These are phyloP conservation scores for Xylophagus ater DNA, from an alignment of 2,888 invertebrate species.

Conservation along the genomic window DNA sequence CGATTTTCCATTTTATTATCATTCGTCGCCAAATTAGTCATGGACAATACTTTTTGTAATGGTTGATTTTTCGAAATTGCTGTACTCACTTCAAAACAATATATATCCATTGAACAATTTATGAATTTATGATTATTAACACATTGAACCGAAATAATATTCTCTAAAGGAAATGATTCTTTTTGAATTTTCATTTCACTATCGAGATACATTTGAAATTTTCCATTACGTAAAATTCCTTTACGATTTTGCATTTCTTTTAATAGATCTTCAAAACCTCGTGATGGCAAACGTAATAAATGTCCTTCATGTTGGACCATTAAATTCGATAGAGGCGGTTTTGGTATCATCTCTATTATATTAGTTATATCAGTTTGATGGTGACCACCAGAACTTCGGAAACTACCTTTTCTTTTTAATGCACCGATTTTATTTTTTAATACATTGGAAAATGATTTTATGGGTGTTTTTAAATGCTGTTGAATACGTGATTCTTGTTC, in stretches of 20 bases:
- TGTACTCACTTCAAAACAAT: conserved; percentile 37
- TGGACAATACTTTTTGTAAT: conserved; percentile 17
- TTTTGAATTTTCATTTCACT: conserved; percentile 55
- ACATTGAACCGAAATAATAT: conserved; percentile 38
- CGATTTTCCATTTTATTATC: conserved; percentile 32
- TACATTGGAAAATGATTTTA: conserved; percentile 29
- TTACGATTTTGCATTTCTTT: conserved; percentile 65
- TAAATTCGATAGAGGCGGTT: conserved; percentile 32
- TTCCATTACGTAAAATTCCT: conserved; percentile 59
- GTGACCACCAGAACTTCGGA: conserved; percentile 24
- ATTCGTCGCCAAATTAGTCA: conserved; percentile 35
- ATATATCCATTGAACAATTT: conserved; percentile 36
- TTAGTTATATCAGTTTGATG: conserved; percentile 28
- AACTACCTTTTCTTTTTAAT: conserved; percentile 33
- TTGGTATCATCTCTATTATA: conserved; percentile 35
- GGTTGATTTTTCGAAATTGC: conserved; percentile 31
- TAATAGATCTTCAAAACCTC: conserved; percentile 58
- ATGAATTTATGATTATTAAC: conserved; percentile 40
- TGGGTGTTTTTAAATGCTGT: conserved; percentile 10
- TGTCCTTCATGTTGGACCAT: conserved; percentile 36
- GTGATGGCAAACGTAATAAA: conserved; percentile 38
- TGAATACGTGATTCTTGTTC: conserved; percentile 10
- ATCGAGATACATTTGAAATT: conserved; percentile 62
- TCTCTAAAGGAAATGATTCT: conserved; percentile 58
- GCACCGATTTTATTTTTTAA: conserved; percentile 31